Base-by-base conservation (phyloP, 2,797 vertebrate genomes). In the Mallotus villosus region DNA sequence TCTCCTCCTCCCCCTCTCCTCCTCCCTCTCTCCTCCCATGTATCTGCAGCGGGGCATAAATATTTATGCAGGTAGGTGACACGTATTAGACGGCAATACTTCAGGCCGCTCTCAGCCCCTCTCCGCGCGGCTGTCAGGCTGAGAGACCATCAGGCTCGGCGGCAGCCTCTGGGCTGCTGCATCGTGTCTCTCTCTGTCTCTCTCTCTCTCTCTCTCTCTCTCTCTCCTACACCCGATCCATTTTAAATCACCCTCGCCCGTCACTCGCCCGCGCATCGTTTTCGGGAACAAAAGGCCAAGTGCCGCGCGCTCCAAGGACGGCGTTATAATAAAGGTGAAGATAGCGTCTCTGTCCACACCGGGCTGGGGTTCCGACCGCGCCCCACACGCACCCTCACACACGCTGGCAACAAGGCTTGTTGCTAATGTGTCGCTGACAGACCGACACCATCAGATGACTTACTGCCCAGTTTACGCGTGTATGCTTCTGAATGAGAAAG, bases 51-150 rank as follows among this genome's bases (percentile, higher is more conserved):
- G 75, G 51, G 85, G 81, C 85, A 92, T 92, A 89, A 89, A 93
- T 93, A 94, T 93, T 92, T 92, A 93, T 93, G 89, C 87, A 88
- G 89, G 84, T 84, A 86, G 89, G 90, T 91, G 92, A 92, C 90
- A 92, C 90, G 88, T 92, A 92, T 92, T 91, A 92, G 91, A 92
- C 90, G 88, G 89, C 90, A 86, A 90, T 92, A 91, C 88, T 91
- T 93, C 91, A 91, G 89, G 84, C 88, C 87, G 90, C 91, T 91
- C 91, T 90, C 90, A 87, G 88, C 84, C 90, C 63, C 91, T 90
- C 91, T 87, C 91, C 91, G 92, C 92, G 83, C 90, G 92, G 90
- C 92, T 93, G 93, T 94, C 93, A 94, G 78, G 63, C 86, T 87
- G 84, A 86, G 87, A 88, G 89, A 4, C 89, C 90, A 90, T 91